Evolutionary conservation across 1,140 invertebrate genomes (phyloP).

Genomic region (Glossosoma conforme): DNA sequence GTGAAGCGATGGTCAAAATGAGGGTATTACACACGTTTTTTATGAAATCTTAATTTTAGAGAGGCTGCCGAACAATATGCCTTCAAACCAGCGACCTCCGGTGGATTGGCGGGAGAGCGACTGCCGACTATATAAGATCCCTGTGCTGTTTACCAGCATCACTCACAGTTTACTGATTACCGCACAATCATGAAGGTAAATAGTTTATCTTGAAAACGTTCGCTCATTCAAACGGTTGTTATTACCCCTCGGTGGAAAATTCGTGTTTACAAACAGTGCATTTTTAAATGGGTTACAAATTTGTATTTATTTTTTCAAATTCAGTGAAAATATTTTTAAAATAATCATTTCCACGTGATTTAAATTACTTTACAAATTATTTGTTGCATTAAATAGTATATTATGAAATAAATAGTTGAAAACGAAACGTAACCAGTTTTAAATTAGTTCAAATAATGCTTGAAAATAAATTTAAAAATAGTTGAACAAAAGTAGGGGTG

Average conservation of each 20-base stretch:
- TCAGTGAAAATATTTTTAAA: background rate
- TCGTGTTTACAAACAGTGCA: background rate
- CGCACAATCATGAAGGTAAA: conserved; percentile 29
- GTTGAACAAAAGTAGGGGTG: too few relatives aligned
- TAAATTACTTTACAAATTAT: conserved; percentile 1
- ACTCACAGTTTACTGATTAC: conserved; percentile 26
- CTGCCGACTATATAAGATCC: conserved; percentile 25
- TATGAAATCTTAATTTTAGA: conserved; percentile 20
- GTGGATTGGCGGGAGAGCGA: conserved; percentile 6
- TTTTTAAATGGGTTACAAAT: background rate
- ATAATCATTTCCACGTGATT: background rate
- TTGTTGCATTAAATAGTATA: background rate
- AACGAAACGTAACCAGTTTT: background rate
- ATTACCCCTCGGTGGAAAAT: too few relatives aligned
- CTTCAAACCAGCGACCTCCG: conserved; percentile 7
- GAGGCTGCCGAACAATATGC: conserved; percentile 15
- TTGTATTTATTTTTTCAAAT: background rate
- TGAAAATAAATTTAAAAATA: too few relatives aligned
- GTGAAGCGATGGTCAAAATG: conserved; percentile 9
- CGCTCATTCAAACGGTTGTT: background rate
- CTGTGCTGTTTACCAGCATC: conserved; percentile 17
- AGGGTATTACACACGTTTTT: conserved; percentile 12
- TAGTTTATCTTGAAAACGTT: background rate
- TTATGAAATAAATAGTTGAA: background rate
- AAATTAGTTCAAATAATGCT: too few relatives aligned